A percentile compares a stretch with the other conserved stretches of the same genome.
Evolutionary conservation across 2,888 invertebrate species (phyloP).

Genomic region (Portevinia maculata): DNA sequence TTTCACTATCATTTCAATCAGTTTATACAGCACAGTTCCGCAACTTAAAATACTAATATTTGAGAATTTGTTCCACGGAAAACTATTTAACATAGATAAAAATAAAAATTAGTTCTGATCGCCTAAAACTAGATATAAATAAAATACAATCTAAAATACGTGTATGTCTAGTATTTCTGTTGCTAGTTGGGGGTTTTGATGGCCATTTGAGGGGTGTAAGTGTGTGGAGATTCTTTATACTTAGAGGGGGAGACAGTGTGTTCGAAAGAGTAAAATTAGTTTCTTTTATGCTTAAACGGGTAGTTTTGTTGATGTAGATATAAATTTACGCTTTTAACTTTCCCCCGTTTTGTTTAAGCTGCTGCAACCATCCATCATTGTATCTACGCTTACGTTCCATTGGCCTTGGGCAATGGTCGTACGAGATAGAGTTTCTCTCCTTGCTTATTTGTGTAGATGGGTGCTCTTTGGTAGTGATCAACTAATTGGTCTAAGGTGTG

Average conservation of each 20-base stretch:
- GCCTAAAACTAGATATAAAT: conserved; percentile 69
- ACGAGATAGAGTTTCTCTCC: conserved; percentile 99
- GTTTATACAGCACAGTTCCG: conserved; percentile 69
- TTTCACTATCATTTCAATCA: conserved; percentile 34
- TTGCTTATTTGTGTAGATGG: conserved; percentile 98
- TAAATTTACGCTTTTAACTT: conserved; percentile 46
- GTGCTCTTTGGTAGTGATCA: conserved; percentile 98
- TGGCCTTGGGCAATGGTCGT: conserved; percentile 92
- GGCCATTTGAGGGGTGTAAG: conserved; percentile 47
- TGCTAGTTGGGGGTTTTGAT: conserved; percentile 61
- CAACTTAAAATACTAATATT: conserved; percentile 56
- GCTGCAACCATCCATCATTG: conserved; percentile 31
- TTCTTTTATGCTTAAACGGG: conserved; percentile 40
- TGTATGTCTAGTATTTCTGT: conserved; percentile 66
- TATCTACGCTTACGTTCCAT: conserved; percentile 81
- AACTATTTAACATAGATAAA: conserved; percentile 40
- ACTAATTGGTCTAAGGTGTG: conserved; percentile 97
- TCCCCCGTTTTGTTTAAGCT: conserved; percentile 2
- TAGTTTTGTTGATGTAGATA: conserved; percentile 62
- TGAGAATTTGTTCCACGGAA: conserved; percentile 63
- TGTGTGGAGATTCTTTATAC: conserved; percentile 42
- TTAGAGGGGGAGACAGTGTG: conserved; percentile 55
- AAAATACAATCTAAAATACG: conserved; percentile 66
- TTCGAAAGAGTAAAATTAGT: conserved; percentile 63
- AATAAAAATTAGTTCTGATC: conserved; percentile 37